Conservation (phyloP, 2,888 invertebrate genomes). For the Ichneumoninae sp. region DNA sequence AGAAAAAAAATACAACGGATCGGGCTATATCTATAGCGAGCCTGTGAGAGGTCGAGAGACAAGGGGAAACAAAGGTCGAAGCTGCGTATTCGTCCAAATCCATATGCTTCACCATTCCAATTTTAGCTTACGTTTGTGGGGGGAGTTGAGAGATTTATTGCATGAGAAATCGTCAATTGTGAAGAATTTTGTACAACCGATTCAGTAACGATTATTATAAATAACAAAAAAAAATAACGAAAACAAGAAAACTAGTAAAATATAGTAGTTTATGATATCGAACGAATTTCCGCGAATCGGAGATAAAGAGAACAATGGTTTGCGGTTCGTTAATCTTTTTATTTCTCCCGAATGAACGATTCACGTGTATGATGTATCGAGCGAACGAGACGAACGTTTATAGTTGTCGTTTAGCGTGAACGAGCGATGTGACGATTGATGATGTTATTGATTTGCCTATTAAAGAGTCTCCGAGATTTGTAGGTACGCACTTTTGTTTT, state of each 20-base stretch:
- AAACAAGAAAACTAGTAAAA: background rate
- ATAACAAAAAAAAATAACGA: constrained; percentile 12
- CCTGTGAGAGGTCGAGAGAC: constrained; percentile 9
- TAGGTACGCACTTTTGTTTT: constrained; percentile 23
- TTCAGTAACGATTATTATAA: constrained; percentile 39
- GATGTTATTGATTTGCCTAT: constrained; percentile 55
- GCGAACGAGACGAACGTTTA: constrained; percentile 45
- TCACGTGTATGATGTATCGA: constrained; percentile 44
- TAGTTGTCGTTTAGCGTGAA: constrained; percentile 51
- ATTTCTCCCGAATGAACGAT: constrained; percentile 12
- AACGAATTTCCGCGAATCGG: constrained; percentile 7
- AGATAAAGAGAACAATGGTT: constrained; percentile 1
- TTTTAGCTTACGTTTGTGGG: constrained; percentile 55
- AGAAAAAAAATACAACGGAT: constrained; percentile 44
- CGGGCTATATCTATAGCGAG: constrained; percentile 40
- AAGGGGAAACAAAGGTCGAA: constrained; percentile 49
- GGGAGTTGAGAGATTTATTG: constrained; percentile 42
- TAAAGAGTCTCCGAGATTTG: constrained; percentile 45
- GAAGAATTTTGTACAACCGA: constrained; percentile 63
- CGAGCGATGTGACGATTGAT: constrained; percentile 35
- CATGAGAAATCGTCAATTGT: constrained; percentile 62
- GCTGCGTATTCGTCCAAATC: constrained; percentile 62
- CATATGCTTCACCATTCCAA: constrained; percentile 67
- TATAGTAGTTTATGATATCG: constrained; percentile 44
- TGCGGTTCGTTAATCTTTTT: constrained; percentile 14